Base-by-base conservation (phyloP, 2,888 invertebrate genomes). In the Cylloceria caligata region DNA sequence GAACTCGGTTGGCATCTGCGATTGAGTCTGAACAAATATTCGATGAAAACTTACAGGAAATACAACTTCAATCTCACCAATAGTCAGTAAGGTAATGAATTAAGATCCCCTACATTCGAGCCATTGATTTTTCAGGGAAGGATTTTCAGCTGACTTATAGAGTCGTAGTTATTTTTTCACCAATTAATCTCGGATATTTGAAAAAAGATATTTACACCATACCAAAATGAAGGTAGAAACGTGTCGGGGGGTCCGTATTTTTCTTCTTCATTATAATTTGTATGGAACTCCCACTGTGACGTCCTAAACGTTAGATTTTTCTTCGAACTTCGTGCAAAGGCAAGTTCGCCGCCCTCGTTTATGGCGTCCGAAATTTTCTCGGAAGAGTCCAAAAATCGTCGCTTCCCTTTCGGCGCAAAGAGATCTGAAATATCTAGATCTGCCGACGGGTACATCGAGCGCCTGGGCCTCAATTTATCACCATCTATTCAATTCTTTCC, bases 291-390 rank as follows among this genome's bases (percentile, higher is more conserved):
- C 55, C 52, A 64, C 27, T 19, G 27, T 30, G 69, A 77, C 62
- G 62, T 30, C 30, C 13, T 16, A n/a, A 1, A 7, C 55, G 27
- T 27, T 16, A 68, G 60, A 60, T 68, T 21, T 69, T 69, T 30
- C 69, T n/a, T 64, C 19, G 62, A 69, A 30, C 30, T 57, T 62
- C 19, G 2, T 6, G 6, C 21, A 34, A 21, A 62, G 27, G n/a
- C n/a, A 4, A 27, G 39, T 4, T 9, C 5, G 49, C 19, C 68
- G 34, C 52, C 47, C 27, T 19, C 30, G 11, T 30, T 52, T 13
- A 13, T 52, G 19, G 16, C 24, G 13, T 49, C 77, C 52, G 52
- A 69, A 30, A 52, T 55, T 39, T 77, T 77, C 69, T 9, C 60
- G 42, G 69, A 69, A 77, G 45, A 60, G 60, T 57, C 24, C 47